Percentiles rank a stretch among this genome's conserved stretches.
phyloP scores from a whole-genome alignment of 2,113 vertebrate species.

The Ondatra zibethicus region DNA sequence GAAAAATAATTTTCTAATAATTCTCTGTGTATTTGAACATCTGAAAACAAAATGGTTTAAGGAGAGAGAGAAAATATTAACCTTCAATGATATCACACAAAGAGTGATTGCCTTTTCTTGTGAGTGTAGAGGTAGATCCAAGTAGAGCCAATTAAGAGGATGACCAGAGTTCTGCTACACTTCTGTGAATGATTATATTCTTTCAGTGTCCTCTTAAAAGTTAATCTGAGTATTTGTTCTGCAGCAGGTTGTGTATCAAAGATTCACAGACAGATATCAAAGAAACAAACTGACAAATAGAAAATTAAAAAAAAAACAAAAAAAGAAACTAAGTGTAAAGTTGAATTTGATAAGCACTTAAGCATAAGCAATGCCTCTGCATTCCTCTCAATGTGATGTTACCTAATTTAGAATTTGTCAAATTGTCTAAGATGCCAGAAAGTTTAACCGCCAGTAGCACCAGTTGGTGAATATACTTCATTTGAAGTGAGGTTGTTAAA shows the following conservation, averaged over 20 bases:
- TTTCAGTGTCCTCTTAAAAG: neutral
- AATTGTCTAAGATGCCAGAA: neutral
- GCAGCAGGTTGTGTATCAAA: neutral
- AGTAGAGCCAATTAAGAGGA: neutral
- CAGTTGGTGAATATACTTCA: neutral
- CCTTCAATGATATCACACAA: neutral
- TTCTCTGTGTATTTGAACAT: neutral
- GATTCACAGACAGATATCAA: neutral
- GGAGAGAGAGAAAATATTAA: neutral
- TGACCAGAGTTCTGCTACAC: neutral
- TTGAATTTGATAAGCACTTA: neutral
- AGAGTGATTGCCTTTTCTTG: neutral
- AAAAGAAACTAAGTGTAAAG: neutral
- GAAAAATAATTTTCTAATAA: neutral
- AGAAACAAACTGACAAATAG: neutral
- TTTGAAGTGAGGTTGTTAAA: neutral
- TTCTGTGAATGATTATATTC: neutral
- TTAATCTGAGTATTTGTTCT: neutral
- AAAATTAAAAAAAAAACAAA: neutral
- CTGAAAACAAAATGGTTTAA: neutral
- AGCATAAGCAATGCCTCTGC: rapidly evolving
- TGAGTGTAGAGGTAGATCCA: rapidly evolving
- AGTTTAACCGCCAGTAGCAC: neutral
- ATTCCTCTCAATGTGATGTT: neutral
- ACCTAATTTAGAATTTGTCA: neutral